These are phyloP conservation scores for Gasterosteus aculeatus DNA, from an alignment of 2,113 vertebrate species.

Conservation along the genomic window DNA sequence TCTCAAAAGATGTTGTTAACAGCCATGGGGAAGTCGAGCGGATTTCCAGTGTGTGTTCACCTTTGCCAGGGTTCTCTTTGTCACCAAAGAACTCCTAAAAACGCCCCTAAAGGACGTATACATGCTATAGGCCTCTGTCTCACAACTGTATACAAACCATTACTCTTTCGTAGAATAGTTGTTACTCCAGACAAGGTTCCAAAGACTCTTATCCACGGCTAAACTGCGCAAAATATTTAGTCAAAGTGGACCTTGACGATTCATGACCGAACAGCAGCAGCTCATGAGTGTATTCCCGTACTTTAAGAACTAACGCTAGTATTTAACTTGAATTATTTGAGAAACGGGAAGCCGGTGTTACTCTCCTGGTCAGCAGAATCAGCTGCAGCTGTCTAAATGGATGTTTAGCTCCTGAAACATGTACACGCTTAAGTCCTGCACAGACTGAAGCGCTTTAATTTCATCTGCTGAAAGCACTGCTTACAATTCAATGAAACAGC, in stretches of 20 bases:
- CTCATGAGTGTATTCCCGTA: neutral
- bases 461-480: neutral
- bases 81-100: too few relatives aligned
- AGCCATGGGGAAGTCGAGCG: too few relatives aligned
- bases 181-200: neutral
- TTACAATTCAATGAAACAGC: neutral
- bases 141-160: neutral
- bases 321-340: neutral
- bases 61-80: too few relatives aligned
- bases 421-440: neutral
- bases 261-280: neutral
- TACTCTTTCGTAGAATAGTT: neutral
- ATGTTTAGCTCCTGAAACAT: too few relatives aligned
- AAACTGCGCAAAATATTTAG: neutral
- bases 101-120: neutral
- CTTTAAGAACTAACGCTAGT: neutral
- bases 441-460: neutral
- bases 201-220: neutral
- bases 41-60: too few relatives aligned
- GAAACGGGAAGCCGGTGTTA: neutral
- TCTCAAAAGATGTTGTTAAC: too few relatives aligned
- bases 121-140: neutral
- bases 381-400: neutral
- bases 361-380: neutral
- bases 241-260: neutral